Conservation (phyloP, 2,113 vertebrate genomes). For the Polypterus bichir region DNA sequence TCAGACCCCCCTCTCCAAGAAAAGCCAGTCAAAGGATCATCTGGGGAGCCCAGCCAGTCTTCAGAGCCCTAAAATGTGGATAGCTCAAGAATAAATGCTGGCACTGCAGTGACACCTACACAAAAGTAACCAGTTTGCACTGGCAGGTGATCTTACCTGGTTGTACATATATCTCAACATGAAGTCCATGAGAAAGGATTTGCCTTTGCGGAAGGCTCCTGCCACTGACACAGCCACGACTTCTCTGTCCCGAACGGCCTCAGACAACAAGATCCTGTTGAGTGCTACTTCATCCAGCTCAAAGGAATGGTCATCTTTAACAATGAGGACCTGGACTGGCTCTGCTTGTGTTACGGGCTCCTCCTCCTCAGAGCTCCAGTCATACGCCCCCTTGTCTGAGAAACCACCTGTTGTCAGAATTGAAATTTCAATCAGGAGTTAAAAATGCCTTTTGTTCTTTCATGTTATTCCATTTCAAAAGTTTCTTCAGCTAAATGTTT, state of each 20-base stretch:
- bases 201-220: slow-evolving; percentile 93
- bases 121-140: neutral
- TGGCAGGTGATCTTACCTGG: slow-evolving; percentile 48
- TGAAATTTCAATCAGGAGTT: too few relatives aligned
- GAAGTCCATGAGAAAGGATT: slow-evolving; percentile 98
- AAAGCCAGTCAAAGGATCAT: slow-evolving; percentile 88
- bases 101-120: slow-evolving; percentile 1
- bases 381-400: slow-evolving; percentile 65
- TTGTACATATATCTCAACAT: slow-evolving; percentile 98
- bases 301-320: slow-evolving; percentile 94
- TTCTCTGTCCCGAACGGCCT: slow-evolving; percentile 80
- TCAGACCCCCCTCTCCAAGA: slow-evolving; percentile 95
- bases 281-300: slow-evolving; percentile 85
- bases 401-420: slow-evolving; percentile 47
- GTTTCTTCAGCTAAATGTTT: too few relatives aligned
- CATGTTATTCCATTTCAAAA: too few relatives aligned
- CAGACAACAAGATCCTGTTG: slow-evolving; percentile 77
- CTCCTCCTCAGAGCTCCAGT: slow-evolving; percentile 95
- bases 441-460: too few relatives aligned
- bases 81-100: neutral
- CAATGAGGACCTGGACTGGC: slow-evolving; percentile 84
- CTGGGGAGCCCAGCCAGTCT: slow-evolving; percentile 75
- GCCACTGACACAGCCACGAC: slow-evolving; percentile 92
- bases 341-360: slow-evolving; percentile 75
- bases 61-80: slow-evolving; percentile 55